Percentiles rank a stretch among this genome's conserved stretches.
Evolutionary conservation across 2,797 vertebrate species (phyloP).

Genomic region (Sebastes taczanowskii): DNA sequence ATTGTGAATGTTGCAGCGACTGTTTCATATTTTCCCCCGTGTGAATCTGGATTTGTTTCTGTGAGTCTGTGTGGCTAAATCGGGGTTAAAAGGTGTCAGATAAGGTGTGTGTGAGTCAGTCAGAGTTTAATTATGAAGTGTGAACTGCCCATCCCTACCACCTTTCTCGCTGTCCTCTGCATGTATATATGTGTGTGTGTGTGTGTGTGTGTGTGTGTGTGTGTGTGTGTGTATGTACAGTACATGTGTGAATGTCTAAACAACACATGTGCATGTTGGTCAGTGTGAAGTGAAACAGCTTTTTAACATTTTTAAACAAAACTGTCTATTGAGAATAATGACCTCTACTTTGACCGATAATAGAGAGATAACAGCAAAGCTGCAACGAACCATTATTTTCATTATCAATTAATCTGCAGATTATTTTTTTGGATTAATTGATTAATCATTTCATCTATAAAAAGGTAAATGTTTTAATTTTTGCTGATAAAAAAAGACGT

Average conservation of each 20-base stretch:
- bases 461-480: neutral
- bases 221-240: neutral
- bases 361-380: neutral
- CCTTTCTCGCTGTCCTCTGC: neutral
- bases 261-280: neutral
- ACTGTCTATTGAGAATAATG: neutral
- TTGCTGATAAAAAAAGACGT: neutral
- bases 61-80: neutral
- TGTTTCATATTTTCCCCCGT: rapidly evolving
- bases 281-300: neutral
- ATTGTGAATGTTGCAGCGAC: neutral
- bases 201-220: too few relatives aligned
- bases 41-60: neutral
- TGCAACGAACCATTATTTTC: neutral
- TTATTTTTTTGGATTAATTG: neutral
- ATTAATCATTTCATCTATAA: neutral
- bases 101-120: conserved; percentile 5
- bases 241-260: neutral
- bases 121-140: conserved; percentile 30
- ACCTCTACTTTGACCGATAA: neutral
- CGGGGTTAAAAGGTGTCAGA: neutral
- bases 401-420: neutral
- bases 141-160: neutral
- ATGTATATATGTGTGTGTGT: neutral
- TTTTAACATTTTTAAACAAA: neutral